These are phyloP conservation scores for Ophioninae sp. DNA, from an alignment of 2,888 invertebrate genomes.

Conservation along the genomic window DNA sequence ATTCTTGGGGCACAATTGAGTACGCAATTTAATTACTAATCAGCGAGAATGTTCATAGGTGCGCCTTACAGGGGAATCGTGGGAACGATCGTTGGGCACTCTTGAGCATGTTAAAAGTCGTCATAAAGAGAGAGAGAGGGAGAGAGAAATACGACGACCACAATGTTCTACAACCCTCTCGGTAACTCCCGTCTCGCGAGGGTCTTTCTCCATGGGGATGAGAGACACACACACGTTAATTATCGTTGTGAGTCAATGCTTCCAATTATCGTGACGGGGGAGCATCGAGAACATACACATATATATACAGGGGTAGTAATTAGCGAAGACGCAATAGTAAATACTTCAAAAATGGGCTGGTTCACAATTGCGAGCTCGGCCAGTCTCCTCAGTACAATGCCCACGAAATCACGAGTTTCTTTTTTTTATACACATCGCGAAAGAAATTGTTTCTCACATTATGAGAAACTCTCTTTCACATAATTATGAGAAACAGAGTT, in stretches of 20 bases:
- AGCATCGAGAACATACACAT: conserved; percentile 21
- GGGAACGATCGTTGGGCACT: conserved; percentile 75
- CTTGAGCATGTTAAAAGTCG: conserved; percentile 58
- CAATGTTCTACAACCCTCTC: conserved; percentile 43
- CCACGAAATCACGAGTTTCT: background rate
- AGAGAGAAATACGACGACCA: conserved; percentile 15
- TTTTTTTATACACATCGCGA: too few species aligned
- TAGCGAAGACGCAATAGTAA: conserved; percentile 38
- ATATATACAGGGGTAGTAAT: conserved; percentile 42
- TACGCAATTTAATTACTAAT: conserved; percentile 31
- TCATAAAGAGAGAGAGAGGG: conserved; percentile 26
- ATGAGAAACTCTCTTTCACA: too few species aligned
- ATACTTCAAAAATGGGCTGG: conserved; percentile 23
- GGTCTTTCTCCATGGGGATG: conserved; percentile 43
- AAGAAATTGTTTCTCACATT: too few species aligned
- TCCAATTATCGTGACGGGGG: conserved; percentile 60
- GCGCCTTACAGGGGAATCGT: conserved; percentile 65
- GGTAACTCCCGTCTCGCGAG: conserved; percentile 51
- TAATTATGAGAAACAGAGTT: too few species aligned
- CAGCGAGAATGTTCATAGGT: conserved; percentile 14
- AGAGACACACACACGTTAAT: conserved; percentile 53
- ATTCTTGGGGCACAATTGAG: conserved; percentile 12
- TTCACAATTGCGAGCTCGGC: background rate
- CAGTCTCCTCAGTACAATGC: background rate
- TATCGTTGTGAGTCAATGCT: conserved; percentile 58